These are phyloP conservation scores for Hirtodrosophila duncani DNA, from an alignment of 2,888 invertebrate genomes.

Conservation along the genomic window DNA sequence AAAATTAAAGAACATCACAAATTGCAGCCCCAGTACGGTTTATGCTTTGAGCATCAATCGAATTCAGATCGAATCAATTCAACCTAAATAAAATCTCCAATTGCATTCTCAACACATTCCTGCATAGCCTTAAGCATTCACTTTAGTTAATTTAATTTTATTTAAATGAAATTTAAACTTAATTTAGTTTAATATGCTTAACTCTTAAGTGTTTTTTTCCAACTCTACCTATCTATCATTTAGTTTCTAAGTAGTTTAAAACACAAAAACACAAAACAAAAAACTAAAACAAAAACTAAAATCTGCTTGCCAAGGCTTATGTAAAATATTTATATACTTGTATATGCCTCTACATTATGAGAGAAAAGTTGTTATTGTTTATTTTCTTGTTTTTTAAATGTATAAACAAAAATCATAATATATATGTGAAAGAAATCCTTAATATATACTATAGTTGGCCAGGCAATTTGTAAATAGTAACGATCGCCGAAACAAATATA, in stretches of 20 bases:
- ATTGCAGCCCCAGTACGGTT: constrained; percentile 29
- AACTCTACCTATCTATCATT: neutral
- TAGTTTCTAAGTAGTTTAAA: constrained; percentile 28
- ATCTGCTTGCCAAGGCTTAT: constrained; percentile 68
- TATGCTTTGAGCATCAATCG: constrained; percentile 49
- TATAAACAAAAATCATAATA: constrained; percentile 54
- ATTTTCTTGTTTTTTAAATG: constrained; percentile 67
- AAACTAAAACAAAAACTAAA: constrained; percentile 21
- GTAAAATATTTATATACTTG: constrained; percentile 57
- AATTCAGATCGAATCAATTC: constrained; percentile 32
- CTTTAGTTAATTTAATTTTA: constrained; percentile 69
- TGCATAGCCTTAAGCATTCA: constrained; percentile 54
- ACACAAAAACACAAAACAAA: constrained; percentile 7
- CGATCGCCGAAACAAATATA: constrained; percentile 56
- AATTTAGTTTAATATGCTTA: constrained; percentile 62
- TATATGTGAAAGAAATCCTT: constrained; percentile 16
- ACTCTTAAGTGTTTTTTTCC: constrained; percentile 53
- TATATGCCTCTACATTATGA: constrained; percentile 25
- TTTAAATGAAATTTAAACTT: constrained; percentile 71
- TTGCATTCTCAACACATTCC: constrained; percentile 36
- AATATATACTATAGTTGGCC: constrained; percentile 44
- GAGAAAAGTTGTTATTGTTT: constrained; percentile 67
- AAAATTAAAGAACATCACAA: neutral
- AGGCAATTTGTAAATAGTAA: constrained; percentile 64
- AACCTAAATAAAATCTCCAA: constrained; percentile 20